Evolutionary conservation across 2,888 invertebrate genomes (phyloP), one percentile per base, ranked within the genome.

Genomic region (Pammene aurita): DNA sequence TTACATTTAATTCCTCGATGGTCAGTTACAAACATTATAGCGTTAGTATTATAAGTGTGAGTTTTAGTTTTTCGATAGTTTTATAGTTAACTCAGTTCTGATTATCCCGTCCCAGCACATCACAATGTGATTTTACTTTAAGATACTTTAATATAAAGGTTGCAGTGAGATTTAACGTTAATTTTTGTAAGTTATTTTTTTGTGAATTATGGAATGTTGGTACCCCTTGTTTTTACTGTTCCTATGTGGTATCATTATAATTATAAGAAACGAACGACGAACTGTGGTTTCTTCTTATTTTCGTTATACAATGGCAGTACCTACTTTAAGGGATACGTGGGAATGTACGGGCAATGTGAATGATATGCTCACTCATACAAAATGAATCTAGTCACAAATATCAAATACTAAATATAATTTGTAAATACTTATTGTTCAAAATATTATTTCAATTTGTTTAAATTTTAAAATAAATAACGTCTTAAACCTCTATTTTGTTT

Each of bases 321-420:
- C 64, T 69, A 77, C 75, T 75, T 75, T 72, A 72, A 73, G 72
- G 74, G 76, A 74, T 79, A 77, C 77, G 75, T 81, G 80, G 78
- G 78, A 81, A 74, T 81, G 84, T 77, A 78, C 76, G 83, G 79
- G 78, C 74, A 76, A 78, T 78, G 80, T 74, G 77, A 75, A 75
- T 79, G 78, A 76, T 80, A 77, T 80, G 85, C 80, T 84, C 81
- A 84, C 79, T 79, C 79, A 80, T 84, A 81, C 80, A 85, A 84
- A 86, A 85, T 85, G 84, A 83, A 87, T 84, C 87, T 86, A 87
- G 88, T 87, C 85, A 82, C 78, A 79, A 70, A 66, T 69, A 69
- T 60, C 57, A 56, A 26, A 66, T 61, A 61, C 55, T 71, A 73
- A 81, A 78, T 72, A 66, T 73, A 66, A 71, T 69, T 73, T 75